Base-by-base conservation (phyloP, 2,113 vertebrate species). In the Dinomys branickii region DNA sequence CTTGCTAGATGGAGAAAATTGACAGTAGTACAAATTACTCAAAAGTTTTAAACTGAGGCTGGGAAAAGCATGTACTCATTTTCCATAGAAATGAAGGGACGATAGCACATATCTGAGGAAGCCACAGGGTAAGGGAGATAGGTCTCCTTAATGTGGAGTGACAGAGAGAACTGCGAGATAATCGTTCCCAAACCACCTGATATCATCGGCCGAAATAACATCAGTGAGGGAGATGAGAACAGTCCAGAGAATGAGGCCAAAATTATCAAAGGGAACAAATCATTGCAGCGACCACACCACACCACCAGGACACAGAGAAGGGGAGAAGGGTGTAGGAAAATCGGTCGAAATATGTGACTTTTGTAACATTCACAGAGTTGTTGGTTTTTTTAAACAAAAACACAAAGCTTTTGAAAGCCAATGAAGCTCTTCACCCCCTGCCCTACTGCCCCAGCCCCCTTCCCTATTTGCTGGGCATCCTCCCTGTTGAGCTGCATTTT, bases 121-220 rank as follows among this genome's bases (percentile, higher is more conserved):
- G 89, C 35, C 69, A 38, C 11, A 11, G 81, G 65, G 77, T 19
- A 54, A 38, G 44, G 20, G 56, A 44, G 81, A 38, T 61, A 78
- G 88, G 35, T 19, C 82, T 83, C 67, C 93, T 87, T n/a, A 91
- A 65, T 16, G 67, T 30, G 81, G 94, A 92, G 58, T 95, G 95
- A 52, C 84, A 94, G 80, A 59, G 54, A 71, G 61, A 91, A 58
- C 78, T 65, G 90, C 87, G 30, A 71, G 71, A 84, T 63, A 56
- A 85, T 77, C 41, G 9, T 59, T 71, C 96, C 81, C 91, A 95
- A 95, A 80, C 95, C 97, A 97, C 90, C 94, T 96, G 96, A 67
- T 96, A 96, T 4, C 14, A 96, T 97, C 97, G 12, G 92, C 85
- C 77, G 63, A 98, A 97, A 97, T 84, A 82, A 89, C 94, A 89